Evolutionary conservation across 2,113 vertebrate genomes (phyloP).

Genomic region (Nansenia antarctica): DNA sequence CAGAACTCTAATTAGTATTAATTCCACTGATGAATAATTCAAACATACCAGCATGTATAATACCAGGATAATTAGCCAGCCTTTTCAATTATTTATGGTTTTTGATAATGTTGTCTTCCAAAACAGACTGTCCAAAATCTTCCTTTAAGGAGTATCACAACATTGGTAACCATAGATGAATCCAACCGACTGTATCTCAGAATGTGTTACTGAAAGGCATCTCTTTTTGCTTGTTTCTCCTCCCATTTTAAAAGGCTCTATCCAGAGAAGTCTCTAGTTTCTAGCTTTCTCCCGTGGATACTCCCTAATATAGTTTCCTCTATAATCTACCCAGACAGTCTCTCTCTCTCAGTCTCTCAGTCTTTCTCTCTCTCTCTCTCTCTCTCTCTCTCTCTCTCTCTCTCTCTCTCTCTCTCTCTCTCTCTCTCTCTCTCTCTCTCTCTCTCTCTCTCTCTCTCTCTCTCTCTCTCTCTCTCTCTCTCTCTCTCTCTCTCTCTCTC

Average conservation of each 20-base stretch:
- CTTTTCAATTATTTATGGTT: conserved; percentile 16
- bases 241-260: neutral
- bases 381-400: no score
- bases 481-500: no score
- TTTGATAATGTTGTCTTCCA: conserved; percentile 4
- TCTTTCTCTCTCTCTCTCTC: no score
- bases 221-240: conserved; percentile 1
- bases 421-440: no score
- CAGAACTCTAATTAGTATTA: conserved; percentile 25
- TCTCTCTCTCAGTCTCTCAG: conserved; percentile 17
- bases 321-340: conserved; percentile 25
- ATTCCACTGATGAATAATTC: conserved; percentile 30
- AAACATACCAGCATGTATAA: conserved; percentile 18
- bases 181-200: no score
- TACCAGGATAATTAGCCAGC: conserved; percentile 18
- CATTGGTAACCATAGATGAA: neutral
- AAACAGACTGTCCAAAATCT: conserved; percentile 34
- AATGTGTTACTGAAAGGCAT: conserved; percentile 28
- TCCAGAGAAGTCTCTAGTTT: neutral
- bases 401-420: no score
- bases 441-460: neutral
- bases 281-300: conserved; percentile 11
- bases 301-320: conserved; percentile 17
- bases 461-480: neutral
- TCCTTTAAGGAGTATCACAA: neutral